Conservation (phyloP, 2,113 vertebrate genomes). For the Mionectes macconnelli region DNA sequence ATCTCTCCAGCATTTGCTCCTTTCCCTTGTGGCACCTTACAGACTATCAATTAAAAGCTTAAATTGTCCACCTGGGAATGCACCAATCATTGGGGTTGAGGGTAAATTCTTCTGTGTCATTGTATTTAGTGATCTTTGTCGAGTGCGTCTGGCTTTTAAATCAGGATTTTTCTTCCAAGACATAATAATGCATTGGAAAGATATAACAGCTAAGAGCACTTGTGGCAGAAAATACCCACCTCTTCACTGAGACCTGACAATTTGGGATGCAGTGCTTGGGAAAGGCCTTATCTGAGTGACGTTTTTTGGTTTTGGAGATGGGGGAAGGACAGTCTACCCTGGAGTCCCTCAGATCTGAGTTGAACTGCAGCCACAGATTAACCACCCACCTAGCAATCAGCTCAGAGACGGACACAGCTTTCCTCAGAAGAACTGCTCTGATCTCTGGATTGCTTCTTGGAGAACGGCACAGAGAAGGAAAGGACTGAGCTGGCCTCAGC, state of each 20-base stretch:
- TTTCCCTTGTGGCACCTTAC: neutral
- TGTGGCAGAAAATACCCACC: neutral
- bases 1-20: neutral
- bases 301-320: neutral
- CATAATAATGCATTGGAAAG: neutral
- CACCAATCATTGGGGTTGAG: neutral
- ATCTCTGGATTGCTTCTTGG: slow-evolving; percentile 21
- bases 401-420: slow-evolving; percentile 80
- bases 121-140: neutral
- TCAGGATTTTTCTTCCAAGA: neutral
- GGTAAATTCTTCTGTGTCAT: neutral
- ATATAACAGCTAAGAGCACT: neutral
- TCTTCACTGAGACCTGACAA: neutral
- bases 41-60: neutral
- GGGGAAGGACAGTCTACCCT: neutral
- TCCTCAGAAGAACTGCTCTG: slow-evolving; percentile 52
- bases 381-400: slow-evolving; percentile 79
- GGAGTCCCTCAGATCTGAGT: neutral
- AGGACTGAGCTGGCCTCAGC: slow-evolving; percentile 71
- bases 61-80: neutral
- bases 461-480: slow-evolving; percentile 62
- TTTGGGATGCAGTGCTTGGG: neutral
- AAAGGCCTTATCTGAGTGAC: neutral
- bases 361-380: neutral
- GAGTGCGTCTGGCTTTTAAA: neutral